Conservation (phyloP, 2,113 vertebrate species). For the Accipiter cooperii region DNA sequence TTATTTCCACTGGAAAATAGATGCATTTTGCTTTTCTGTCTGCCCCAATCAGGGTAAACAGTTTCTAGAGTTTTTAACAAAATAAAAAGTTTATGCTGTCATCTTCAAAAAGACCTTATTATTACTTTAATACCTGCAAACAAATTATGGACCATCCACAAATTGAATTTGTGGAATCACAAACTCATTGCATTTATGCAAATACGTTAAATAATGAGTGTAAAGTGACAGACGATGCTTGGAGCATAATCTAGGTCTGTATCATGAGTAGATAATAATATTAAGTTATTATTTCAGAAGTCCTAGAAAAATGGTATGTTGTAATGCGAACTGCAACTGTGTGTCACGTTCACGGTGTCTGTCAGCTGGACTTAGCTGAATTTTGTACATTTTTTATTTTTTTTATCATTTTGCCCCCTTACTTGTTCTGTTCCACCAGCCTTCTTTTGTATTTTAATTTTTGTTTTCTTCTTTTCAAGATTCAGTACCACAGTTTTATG, state of each 20-base stretch:
- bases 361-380: background rate
- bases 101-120: background rate
- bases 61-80: background rate
- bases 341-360: background rate
- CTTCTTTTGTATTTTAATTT: background rate
- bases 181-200: background rate
- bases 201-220: background rate
- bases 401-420: background rate
- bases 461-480: background rate
- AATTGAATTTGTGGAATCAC: background rate
- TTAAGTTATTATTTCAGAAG: conserved; percentile 20
- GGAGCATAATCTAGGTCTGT: conserved; percentile 2
- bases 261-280: conserved; percentile 6
- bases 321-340: background rate
- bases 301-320: background rate
- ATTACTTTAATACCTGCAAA: background rate
- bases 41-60: background rate
- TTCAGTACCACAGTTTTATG: background rate
- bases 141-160: background rate
- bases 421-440: background rate
- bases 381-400: background rate
- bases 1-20: background rate
- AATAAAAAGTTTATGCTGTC: background rate
- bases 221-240: conserved; percentile 31
- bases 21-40: background rate